phyloP scores from a whole-genome alignment of 2,113 vertebrate species.

The Cochlearius cochlearius region DNA sequence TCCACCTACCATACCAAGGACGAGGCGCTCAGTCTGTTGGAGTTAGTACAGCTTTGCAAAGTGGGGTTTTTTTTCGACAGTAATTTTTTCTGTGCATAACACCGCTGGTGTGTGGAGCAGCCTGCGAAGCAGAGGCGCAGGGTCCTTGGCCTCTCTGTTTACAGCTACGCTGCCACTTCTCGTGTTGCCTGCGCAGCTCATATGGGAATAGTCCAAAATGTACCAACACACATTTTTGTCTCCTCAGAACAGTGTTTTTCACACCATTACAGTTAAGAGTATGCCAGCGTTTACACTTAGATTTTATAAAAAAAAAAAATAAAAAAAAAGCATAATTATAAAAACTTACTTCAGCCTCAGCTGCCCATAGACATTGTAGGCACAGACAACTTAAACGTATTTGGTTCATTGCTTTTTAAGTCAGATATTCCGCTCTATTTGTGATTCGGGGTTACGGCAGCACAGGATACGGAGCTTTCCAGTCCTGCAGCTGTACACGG shows the following conservation, averaged over 20 bases:
- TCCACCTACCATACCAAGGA: background rate
- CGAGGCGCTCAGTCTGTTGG: background rate
- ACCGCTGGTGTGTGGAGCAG: background rate
- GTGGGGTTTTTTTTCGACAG: background rate
- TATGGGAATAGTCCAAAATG: conserved; percentile 34
- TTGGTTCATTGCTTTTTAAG: background rate
- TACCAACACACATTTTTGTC: background rate
- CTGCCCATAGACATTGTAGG: background rate
- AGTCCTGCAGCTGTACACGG: background rate
- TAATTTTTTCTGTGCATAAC: conserved; percentile 37
- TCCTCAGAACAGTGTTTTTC: conserved; percentile 35
- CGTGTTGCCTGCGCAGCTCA: background rate
- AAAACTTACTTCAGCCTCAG: background rate
- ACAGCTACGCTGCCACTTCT: conserved; percentile 45
- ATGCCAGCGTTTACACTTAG: background rate
- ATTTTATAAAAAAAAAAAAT: background rate
- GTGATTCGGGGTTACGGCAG: background rate
- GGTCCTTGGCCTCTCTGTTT: conserved; percentile 58
- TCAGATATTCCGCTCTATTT: background rate
- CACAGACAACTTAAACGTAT: background rate
- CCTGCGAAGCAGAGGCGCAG: conserved; percentile 24
- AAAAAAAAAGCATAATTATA: background rate
- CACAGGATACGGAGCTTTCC: background rate
- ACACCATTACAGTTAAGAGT: background rate
- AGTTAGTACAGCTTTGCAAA: background rate